A percentile compares a stretch with the other conserved stretches of the same genome.
Conservation (phyloP, 1,140 invertebrate species). For the Drosophila cardini region DNA sequence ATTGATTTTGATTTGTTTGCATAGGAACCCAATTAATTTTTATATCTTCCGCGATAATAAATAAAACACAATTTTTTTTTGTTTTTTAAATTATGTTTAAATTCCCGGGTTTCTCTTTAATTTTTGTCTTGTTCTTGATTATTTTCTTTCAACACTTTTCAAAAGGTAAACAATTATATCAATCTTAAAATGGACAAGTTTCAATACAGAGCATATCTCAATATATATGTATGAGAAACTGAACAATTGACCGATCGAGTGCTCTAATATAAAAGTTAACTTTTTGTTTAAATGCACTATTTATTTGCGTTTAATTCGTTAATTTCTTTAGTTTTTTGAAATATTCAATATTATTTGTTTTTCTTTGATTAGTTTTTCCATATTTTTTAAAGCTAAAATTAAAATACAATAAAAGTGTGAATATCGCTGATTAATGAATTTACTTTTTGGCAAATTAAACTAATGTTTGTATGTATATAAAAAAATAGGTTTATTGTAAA, state of each 20-base stretch:
- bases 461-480: slow-evolving; percentile 35
- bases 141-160: slow-evolving; percentile 56
- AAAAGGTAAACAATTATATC: slow-evolving; percentile 73
- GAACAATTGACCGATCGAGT: slow-evolving; percentile 55
- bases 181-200: slow-evolving; percentile 69
- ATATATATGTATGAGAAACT: slow-evolving; percentile 17
- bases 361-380: slow-evolving; percentile 15
- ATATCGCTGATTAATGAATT: slow-evolving; percentile 50
- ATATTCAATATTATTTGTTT: slow-evolving; percentile 30
- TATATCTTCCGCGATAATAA: background rate
- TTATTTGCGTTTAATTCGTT: slow-evolving; percentile 49
- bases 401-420: slow-evolving; percentile 64
- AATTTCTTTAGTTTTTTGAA: slow-evolving; percentile 35
- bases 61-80: slow-evolving; percentile 27
- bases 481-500: slow-evolving; percentile 43
- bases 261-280: slow-evolving; percentile 34
- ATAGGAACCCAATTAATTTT: background rate
- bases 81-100: slow-evolving; percentile 34
- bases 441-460: slow-evolving; percentile 21
- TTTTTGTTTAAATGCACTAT: slow-evolving; percentile 69
- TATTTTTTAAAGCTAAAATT: slow-evolving; percentile 57
- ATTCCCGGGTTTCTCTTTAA: slow-evolving; percentile 33
- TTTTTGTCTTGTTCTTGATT: slow-evolving; percentile 41
- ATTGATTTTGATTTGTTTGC: too few relatives aligned
- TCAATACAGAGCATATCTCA: slow-evolving; percentile 16